Base-by-base conservation (phyloP, 1,140 invertebrate genomes). In the Neodiprion fabricii region DNA sequence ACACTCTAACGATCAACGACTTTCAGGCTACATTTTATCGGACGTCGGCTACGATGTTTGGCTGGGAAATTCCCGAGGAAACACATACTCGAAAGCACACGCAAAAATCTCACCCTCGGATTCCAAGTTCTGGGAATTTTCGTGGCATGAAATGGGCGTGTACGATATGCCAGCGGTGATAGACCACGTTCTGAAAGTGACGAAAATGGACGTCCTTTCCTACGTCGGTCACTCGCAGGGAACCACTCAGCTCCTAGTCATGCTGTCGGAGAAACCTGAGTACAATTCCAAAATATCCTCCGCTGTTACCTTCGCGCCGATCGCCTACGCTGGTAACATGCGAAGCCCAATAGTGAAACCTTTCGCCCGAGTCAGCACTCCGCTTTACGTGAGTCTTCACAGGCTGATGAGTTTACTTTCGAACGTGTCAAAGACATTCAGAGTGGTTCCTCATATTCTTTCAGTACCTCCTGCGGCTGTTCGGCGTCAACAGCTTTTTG, bases 11-110 rank as follows among this genome's bases (percentile, higher is more conserved):
- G 23, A 53, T 65, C 72, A 69, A 69, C 61, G 48, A 67, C 71
- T 70, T 73, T 12, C 40, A 84, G 84, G 74, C 28, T 85, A 85
- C 71, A 82, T 90, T 8, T 81, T 93, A 8, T 89, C 91, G 0
- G 91, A 94, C 78, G 81, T 83, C 11, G 92, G 92, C 17, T 94
- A 91, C 82, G 94, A 95, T 77, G 93, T 95, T 4, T 95, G 94
- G 94, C 77, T 95, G 79, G 91, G 90, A 7, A 94, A 95, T 82
- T 87, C 90, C 61, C 88, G 94, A 76, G 93, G 93, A 12, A 94
- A 93, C 77, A 86, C 87, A 0, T 94, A 94, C 78, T 93, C 92
- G 0, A 86, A 89, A 70, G 88, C 89, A 14, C 92, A 94, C 79
- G 86, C 85, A 0, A 86, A 79, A 10, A 82, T 92, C 1, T 82